These are phyloP conservation scores for Machimus atricapillus DNA, from an alignment of 2,888 invertebrate species.

Conservation along the genomic window DNA sequence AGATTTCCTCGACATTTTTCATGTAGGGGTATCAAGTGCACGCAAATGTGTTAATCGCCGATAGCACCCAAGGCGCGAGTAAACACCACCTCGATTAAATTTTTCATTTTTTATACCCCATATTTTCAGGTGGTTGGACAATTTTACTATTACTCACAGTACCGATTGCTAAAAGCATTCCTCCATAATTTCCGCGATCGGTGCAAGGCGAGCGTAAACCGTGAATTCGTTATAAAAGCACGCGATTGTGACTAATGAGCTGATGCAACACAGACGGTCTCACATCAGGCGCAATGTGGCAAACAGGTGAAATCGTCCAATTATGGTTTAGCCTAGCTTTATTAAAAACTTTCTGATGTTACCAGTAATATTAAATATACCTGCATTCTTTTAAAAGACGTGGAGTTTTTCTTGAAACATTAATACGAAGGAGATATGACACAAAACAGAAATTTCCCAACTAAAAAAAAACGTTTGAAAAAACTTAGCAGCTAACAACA, in stretches of 20 bases:
- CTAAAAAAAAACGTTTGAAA: background rate
- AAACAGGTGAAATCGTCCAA: conserved; percentile 1
- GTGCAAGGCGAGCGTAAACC: background rate
- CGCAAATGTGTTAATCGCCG: background rate
- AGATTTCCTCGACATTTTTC: background rate
- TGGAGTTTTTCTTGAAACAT: background rate
- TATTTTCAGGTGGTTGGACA: background rate
- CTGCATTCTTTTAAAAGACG: background rate
- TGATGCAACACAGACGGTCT: background rate
- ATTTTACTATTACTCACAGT: background rate
- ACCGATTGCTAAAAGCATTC: background rate
- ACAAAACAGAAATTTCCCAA: background rate
- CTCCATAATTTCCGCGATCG: conserved; percentile 26
- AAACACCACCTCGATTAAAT: background rate
- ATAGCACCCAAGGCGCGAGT: background rate
- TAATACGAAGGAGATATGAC: background rate
- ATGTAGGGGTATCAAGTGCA: conserved; percentile 9
- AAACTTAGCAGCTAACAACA: too few species aligned
- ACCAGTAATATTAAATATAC: background rate
- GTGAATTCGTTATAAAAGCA: conserved; percentile 13
- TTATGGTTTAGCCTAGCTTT: background rate
- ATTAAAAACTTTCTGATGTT: background rate
- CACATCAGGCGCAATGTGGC: background rate
- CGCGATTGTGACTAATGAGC: conserved; percentile 31
- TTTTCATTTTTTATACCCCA: background rate